phyloP scores from a whole-genome alignment of 2,888 invertebrate genomes.

The Xestoiulus laeticollis region DNA sequence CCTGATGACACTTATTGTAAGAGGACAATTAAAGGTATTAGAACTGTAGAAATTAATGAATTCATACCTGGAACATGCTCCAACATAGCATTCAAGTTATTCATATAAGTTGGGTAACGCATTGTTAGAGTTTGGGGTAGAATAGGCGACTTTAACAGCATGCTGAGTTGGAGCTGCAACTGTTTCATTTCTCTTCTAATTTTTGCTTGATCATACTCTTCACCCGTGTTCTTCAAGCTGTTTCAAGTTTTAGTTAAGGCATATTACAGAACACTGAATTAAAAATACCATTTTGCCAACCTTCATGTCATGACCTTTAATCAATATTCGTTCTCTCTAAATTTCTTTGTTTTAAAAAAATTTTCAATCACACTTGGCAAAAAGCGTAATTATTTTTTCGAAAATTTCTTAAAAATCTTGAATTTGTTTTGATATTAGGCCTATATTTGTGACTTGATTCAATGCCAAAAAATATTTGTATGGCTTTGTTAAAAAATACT shows the following conservation, averaged over 20 bases:
- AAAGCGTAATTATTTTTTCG: too few species aligned
- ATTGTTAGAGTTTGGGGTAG: not conserved
- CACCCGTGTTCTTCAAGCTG: conserved; percentile 47
- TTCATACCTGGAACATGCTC: conserved; percentile 25
- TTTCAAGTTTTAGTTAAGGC: conserved; percentile 12
- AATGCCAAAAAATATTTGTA: too few species aligned
- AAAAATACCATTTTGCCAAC: not conserved
- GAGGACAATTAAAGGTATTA: not conserved
- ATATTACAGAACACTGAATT: not conserved
- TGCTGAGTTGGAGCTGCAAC: conserved; percentile 19
- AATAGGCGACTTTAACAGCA: conserved; percentile 32
- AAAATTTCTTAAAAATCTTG: too few species aligned
- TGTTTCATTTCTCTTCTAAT: conserved; percentile 16
- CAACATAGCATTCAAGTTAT: conserved; percentile 36
- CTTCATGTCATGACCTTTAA: too few species aligned
- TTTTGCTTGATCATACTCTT: conserved; percentile 2
- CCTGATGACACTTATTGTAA: not conserved
- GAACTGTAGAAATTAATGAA: not conserved
- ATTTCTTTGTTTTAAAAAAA: not conserved
- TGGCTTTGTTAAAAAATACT: too few species aligned
- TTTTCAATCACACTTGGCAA: too few species aligned
- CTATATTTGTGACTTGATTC: too few species aligned
- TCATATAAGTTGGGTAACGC: conserved; percentile 34
- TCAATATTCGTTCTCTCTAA: too few species aligned
- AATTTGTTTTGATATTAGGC: too few species aligned